phyloP scores from a whole-genome alignment of 37 sponge, comb jelly and placozoan species.

The Theonella swinhoei region DNA sequence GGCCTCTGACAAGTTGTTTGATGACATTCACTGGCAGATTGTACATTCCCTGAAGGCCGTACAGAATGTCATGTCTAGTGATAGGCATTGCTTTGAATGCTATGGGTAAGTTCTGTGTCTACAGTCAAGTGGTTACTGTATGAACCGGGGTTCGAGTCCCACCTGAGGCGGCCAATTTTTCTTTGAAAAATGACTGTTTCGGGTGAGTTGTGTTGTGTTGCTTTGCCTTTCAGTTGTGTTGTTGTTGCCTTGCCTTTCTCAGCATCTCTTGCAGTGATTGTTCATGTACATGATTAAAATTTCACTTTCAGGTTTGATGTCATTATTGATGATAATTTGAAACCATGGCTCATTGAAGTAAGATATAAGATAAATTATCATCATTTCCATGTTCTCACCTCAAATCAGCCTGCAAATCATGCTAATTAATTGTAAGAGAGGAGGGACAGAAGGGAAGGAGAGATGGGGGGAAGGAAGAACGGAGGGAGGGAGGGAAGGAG shows the following conservation, averaged over 20 bases:
- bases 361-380: not conserved
- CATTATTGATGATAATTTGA: constrained; percentile 87
- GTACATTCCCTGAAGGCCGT: constrained; percentile 96
- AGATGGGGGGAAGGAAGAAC: too few relatives aligned
- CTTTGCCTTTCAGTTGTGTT: too few relatives aligned
- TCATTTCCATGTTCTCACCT: too few relatives aligned
- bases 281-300: not conserved
- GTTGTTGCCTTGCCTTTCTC: not conserved
- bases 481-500: too few relatives aligned
- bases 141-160: too few relatives aligned
- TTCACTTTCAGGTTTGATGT: constrained; percentile 82
- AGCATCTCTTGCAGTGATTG: not conserved
- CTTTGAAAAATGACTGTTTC: too few relatives aligned
- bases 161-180: too few relatives aligned
- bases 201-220: too few relatives aligned
- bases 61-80: constrained; percentile 91
- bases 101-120: constrained; percentile 93
- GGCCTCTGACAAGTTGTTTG: constrained; percentile 84
- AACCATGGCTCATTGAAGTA: constrained; percentile 99
- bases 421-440: too few relatives aligned
- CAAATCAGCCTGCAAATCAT: too few relatives aligned
- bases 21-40: constrained; percentile 95
- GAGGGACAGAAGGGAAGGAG: too few relatives aligned
- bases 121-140: too few relatives aligned
- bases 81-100: constrained; percentile 93